Conservation (phyloP, 2,797 vertebrate genomes). For the Siniperca scherzeri region DNA sequence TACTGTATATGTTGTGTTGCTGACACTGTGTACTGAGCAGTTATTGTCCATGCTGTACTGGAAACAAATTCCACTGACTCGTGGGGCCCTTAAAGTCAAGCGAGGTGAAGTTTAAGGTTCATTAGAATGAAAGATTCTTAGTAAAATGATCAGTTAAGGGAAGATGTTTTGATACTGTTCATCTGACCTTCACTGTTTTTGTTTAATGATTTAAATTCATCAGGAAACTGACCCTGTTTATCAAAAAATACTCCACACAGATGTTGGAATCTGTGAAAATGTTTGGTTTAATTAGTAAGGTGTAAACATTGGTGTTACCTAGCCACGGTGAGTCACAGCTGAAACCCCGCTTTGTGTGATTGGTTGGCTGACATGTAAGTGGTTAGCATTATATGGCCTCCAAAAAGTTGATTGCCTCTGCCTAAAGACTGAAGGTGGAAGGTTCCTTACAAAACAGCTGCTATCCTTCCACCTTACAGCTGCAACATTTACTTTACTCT, state of each 20-base stretch:
- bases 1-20: neutral
- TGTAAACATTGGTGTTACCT: neutral
- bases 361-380: neutral
- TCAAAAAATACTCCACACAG: neutral
- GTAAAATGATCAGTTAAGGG: conserved; percentile 7
- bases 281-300: neutral
- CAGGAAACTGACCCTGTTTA: neutral
- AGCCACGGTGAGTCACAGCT: neutral
- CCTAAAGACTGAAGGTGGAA: neutral
- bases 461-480: neutral
- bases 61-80: neutral
- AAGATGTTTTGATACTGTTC: neutral
- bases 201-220: neutral
- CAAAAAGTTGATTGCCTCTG: neutral
- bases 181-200: neutral
- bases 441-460: neutral
- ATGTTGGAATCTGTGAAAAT: neutral
- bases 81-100: neutral
- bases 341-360: neutral
- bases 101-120: neutral
- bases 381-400: neutral
- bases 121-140: neutral
- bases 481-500: neutral
- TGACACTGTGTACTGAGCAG: neutral
- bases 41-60: neutral